phyloP scores from a whole-genome alignment of 2,888 invertebrate species.

The Pegoplata infirma region DNA sequence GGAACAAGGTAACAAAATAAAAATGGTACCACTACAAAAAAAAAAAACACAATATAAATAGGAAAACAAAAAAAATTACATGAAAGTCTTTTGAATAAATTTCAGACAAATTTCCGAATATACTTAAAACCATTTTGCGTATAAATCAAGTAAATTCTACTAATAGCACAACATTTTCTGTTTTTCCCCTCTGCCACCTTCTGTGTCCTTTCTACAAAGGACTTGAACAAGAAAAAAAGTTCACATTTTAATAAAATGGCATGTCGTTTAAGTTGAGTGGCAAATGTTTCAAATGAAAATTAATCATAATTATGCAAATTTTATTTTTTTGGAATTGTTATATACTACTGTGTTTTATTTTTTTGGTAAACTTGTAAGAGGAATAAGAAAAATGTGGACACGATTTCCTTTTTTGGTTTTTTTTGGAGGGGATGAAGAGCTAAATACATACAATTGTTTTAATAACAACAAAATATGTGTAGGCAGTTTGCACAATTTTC shows the following conservation, averaged over 20 bases:
- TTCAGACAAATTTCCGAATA: slow-evolving; percentile 59
- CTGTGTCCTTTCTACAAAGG: too few relatives aligned
- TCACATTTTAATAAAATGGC: slow-evolving; percentile 45
- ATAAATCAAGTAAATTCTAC: slow-evolving; percentile 57
- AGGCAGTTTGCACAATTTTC: slow-evolving; percentile 60
- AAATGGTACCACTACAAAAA: too few relatives aligned
- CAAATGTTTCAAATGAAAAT: slow-evolving; percentile 59
- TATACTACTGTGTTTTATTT: neutral
- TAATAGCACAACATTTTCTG: neutral
- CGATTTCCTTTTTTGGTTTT: too few relatives aligned
- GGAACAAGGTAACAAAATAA: slow-evolving; percentile 55
- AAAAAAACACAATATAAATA: neutral
- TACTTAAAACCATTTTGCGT: slow-evolving; percentile 58
- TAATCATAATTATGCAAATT: slow-evolving; percentile 63
- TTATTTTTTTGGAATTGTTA: too few relatives aligned
- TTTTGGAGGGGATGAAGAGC: neutral
- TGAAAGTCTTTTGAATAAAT: slow-evolving; percentile 44
- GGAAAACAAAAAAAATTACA: slow-evolving; percentile 41
- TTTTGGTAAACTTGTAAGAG: neutral
- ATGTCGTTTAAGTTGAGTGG: slow-evolving; percentile 60
- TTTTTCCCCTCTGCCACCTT: neutral
- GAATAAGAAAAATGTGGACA: slow-evolving; percentile 3
- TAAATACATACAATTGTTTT: neutral
- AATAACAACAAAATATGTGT: slow-evolving; percentile 46
- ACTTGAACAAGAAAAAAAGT: slow-evolving; percentile 1